Evolutionary conservation across 1,140 invertebrate species (phyloP).

Genomic region (Drosophila seguyi): DNA sequence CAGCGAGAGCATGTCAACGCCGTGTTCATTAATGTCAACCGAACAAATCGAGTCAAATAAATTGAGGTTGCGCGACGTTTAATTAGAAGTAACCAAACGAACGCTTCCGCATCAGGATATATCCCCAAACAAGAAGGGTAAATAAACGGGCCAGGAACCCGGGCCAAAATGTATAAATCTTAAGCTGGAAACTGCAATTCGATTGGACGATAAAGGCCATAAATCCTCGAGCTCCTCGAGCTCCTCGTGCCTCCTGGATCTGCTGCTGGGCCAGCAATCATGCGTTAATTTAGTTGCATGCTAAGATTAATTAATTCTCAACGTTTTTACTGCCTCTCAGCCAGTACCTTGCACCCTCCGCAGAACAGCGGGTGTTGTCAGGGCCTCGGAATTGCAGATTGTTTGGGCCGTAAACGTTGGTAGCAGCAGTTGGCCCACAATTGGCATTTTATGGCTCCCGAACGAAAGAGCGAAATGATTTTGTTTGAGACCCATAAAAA

Average conservation of each 20-base stretch:
- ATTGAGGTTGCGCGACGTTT: constrained; percentile 69
- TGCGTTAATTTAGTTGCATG: constrained; percentile 83
- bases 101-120: constrained; percentile 62
- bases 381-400: constrained; percentile 35
- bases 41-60: constrained; percentile 72
- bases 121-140: constrained; percentile 4
- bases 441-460: constrained; percentile 49
- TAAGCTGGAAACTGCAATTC: constrained; percentile 67
- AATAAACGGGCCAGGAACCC: constrained; percentile 16
- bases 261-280: constrained; percentile 64
- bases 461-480: constrained; percentile 42
- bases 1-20: constrained; percentile 70
- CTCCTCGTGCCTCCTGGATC: constrained; percentile 44
- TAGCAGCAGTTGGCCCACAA: constrained; percentile 37
- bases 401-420: constrained; percentile 29
- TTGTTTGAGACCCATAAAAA: constrained; percentile 49
- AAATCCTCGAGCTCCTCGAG: constrained; percentile 70
- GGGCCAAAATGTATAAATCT: constrained; percentile 70
- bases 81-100: constrained; percentile 57
- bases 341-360: background rate
- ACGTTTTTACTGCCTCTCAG: constrained; percentile 61
- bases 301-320: constrained; percentile 79
- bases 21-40: constrained; percentile 77
- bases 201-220: constrained; percentile 79
- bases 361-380: constrained; percentile 75